phyloP scores from a whole-genome alignment of 2,113 vertebrate species.

The Macroglossus sobrinus region DNA sequence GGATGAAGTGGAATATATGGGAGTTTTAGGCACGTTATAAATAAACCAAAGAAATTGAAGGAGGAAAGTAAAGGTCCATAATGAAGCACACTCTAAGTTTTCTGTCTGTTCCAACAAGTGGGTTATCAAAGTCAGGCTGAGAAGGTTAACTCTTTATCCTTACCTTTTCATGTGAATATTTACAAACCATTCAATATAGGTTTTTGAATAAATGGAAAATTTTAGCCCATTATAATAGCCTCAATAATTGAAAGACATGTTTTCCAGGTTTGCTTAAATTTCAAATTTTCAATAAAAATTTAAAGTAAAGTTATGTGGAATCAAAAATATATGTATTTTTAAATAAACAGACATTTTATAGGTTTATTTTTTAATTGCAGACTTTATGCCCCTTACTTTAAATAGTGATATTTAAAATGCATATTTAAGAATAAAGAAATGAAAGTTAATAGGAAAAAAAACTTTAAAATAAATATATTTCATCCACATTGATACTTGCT shows the following conservation, averaged over 20 bases:
- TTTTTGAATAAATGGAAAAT: constrained; percentile 66
- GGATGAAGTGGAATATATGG: not conserved
- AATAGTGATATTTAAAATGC: not conserved
- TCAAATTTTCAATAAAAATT: not conserved
- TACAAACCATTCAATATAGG: not conserved
- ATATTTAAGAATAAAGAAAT: not conserved
- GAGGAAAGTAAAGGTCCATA: constrained; percentile 37
- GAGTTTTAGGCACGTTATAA: not conserved
- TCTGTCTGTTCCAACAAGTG: constrained; percentile 64
- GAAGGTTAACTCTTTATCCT: constrained; percentile 55
- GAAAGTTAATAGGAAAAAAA: not conserved
- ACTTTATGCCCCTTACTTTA: not conserved
- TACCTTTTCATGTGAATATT: constrained; percentile 64
- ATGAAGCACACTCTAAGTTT: constrained; percentile 25
- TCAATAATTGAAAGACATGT: not conserved
- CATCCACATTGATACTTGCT: not conserved
- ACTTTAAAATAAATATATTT: not conserved
- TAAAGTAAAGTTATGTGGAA: not conserved
- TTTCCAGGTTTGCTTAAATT: not conserved
- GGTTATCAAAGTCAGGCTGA: constrained; percentile 49
- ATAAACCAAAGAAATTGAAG: constrained; percentile 27
- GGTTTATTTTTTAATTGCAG: not conserved
- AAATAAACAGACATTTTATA: constrained; percentile 20
- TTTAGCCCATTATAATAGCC: constrained; percentile 57
- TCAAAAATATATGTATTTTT: not conserved